A percentile compares a stretch with the other conserved stretches of the same genome.
Evolutionary conservation across 2,797 vertebrate species (phyloP).

Genomic region (Salarias fasciatus): DNA sequence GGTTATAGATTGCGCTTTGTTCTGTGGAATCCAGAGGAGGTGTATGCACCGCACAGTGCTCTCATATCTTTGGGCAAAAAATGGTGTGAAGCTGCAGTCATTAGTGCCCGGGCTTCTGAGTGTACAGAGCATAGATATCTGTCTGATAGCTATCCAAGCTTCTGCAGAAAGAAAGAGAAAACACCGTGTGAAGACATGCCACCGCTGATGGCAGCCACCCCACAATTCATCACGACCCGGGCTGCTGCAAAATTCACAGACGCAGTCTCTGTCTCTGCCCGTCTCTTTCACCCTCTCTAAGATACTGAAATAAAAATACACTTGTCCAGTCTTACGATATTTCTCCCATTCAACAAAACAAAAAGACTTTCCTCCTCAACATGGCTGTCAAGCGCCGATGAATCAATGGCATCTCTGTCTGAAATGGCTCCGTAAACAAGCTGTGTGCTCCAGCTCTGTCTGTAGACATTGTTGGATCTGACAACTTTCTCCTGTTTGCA

Average conservation of each 20-base stretch:
- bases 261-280: constrained; percentile 6
- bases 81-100: constrained; percentile 14
- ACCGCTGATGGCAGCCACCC: constrained; percentile 49
- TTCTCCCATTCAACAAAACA: constrained; percentile 31
- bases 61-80: background rate
- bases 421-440: constrained; percentile 63
- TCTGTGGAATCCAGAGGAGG: background rate
- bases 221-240: constrained; percentile 31
- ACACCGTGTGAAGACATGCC: constrained; percentile 49
- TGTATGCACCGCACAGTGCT: background rate
- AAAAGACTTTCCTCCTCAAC: constrained; percentile 31
- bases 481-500: constrained; percentile 71
- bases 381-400: constrained; percentile 58
- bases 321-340: constrained; percentile 32
- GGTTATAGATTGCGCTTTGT: background rate
- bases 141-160: constrained; percentile 42
- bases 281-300: constrained; percentile 23
- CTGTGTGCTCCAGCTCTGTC: constrained; percentile 44
- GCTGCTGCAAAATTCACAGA: constrained; percentile 36
- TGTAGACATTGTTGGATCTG: constrained; percentile 66
- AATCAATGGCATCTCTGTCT: constrained; percentile 58
- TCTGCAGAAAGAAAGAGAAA: constrained; percentile 37
- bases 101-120: constrained; percentile 28
- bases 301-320: constrained; percentile 25
- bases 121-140: constrained; percentile 20